Conservation (phyloP, 2,113 vertebrate species). For the Podarcis raffonei region DNA sequence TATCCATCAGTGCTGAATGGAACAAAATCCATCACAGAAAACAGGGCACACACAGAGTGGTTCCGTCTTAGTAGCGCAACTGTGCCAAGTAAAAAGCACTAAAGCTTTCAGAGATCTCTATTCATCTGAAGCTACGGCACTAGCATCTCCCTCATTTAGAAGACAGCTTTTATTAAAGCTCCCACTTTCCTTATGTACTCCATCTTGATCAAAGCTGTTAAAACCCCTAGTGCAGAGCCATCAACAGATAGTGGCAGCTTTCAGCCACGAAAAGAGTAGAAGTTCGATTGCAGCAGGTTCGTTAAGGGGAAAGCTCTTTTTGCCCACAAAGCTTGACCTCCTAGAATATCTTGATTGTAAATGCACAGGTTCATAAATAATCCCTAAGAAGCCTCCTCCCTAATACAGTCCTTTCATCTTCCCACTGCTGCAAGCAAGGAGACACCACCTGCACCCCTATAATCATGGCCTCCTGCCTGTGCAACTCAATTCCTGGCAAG, state of each 20-base stretch:
- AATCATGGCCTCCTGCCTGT: background rate
- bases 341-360: background rate
- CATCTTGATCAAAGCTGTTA: background rate
- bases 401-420: background rate
- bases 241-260: background rate
- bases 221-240: background rate
- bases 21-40: background rate
- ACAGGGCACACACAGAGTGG: background rate
- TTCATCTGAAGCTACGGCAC: background rate
- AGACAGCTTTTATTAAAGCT: background rate
- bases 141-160: background rate
- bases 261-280: background rate
- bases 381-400: background rate
- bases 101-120: background rate
- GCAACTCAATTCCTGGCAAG: background rate
- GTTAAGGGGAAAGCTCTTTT: background rate
- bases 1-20: background rate
- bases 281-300: background rate
- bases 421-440: background rate
- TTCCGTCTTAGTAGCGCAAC: background rate
- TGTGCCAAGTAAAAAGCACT: background rate
- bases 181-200: background rate
- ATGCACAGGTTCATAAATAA: background rate
- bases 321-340: background rate
- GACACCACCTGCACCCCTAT: background rate